These are phyloP conservation scores for Oreochromis grahami DNA, from an alignment of 2,797 vertebrate species.

Conservation along the genomic window DNA sequence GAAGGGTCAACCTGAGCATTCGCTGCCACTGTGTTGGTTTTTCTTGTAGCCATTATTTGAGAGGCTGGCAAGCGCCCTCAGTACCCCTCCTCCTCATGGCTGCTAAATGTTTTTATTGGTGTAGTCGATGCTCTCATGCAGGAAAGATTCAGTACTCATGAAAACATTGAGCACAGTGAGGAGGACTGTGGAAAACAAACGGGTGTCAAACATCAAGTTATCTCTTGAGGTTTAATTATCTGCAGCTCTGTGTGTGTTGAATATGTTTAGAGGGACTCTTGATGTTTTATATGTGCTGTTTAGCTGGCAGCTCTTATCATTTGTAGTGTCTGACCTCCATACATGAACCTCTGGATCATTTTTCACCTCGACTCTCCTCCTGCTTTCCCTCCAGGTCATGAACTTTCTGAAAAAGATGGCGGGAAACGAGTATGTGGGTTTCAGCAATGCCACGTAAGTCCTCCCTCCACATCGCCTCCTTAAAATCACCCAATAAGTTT, in stretches of 20 bases:
- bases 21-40: background rate
- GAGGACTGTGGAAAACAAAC: background rate
- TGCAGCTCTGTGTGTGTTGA: background rate
- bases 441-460: conserved; percentile 98
- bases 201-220: background rate
- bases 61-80: background rate
- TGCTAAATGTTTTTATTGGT: background rate
- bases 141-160: background rate
- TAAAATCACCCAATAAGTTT: background rate
- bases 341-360: background rate
- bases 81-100: background rate
- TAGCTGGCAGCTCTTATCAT: background rate
- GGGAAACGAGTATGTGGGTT: conserved; percentile 96
- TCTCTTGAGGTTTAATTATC: background rate
- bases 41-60: background rate
- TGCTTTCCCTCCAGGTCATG: conserved; percentile 83
- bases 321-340: background rate
- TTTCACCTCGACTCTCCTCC: background rate
- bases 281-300: background rate
- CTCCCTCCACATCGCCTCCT: background rate
- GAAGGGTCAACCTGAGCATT: background rate
- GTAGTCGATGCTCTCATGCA: background rate
- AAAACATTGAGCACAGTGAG: background rate
- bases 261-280: background rate
- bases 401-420: conserved; percentile 95